phyloP scores from a whole-genome alignment of 2,888 invertebrate genomes.

The Eubasilissa splendida region DNA sequence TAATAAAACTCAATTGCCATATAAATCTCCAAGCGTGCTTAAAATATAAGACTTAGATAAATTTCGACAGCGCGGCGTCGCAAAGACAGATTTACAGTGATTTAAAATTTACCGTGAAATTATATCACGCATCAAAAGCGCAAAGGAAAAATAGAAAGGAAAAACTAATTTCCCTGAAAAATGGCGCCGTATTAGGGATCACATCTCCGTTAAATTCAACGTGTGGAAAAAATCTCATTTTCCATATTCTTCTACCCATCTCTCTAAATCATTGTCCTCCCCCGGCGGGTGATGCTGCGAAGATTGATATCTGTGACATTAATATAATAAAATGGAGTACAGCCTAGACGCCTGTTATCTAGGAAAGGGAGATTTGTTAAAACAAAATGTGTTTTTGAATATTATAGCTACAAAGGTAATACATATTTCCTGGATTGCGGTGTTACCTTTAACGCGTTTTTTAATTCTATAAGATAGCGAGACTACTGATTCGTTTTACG shows the following conservation, averaged over 20 bases:
- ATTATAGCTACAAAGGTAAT: too few relatives aligned
- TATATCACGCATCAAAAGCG: slow-evolving; percentile 37
- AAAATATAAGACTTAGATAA: slow-evolving; percentile 13
- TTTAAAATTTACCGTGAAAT: slow-evolving; percentile 37
- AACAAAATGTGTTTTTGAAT: too few relatives aligned
- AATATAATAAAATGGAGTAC: slow-evolving; percentile 29
- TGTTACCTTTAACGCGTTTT: too few relatives aligned
- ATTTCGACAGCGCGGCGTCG: slow-evolving; percentile 18
- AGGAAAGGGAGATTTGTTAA: neutral
- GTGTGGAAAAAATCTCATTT: slow-evolving; percentile 39
- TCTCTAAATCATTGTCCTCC: slow-evolving; percentile 7
- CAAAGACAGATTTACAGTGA: slow-evolving; percentile 33
- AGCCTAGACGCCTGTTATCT: slow-evolving; percentile 19
- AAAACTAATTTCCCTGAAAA: slow-evolving; percentile 57
- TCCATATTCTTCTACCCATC: slow-evolving; percentile 12
- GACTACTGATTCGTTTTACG: too few relatives aligned
- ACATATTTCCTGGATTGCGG: too few relatives aligned
- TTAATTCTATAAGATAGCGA: too few relatives aligned
- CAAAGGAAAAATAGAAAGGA: slow-evolving; percentile 36
- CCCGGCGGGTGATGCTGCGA: slow-evolving; percentile 6
- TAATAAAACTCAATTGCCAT: too few relatives aligned
- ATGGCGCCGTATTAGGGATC: slow-evolving; percentile 55
- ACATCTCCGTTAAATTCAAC: slow-evolving; percentile 51
- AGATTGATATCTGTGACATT: slow-evolving; percentile 30
- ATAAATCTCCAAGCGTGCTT: too few relatives aligned